phyloP scores from a whole-genome alignment of 2,888 invertebrate species.

The Norana najaformis region DNA sequence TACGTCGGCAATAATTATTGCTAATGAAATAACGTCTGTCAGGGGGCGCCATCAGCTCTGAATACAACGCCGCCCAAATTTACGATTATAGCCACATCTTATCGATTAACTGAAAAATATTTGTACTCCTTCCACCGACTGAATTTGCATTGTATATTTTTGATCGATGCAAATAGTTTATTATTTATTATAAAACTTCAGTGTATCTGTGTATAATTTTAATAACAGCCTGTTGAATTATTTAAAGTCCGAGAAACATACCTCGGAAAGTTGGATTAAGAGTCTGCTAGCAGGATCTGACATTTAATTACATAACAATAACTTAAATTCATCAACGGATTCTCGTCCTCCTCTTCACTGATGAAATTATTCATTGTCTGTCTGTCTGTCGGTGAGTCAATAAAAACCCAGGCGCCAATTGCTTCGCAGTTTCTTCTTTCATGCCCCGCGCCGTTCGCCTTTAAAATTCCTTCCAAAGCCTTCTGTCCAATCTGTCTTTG shows the following conservation, averaged over 20 bases:
- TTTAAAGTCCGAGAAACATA: background rate
- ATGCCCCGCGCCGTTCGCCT: background rate
- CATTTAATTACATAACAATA: conserved; percentile 7
- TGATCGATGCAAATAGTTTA: too few relatives aligned
- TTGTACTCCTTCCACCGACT: too few relatives aligned
- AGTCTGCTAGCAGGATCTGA: background rate
- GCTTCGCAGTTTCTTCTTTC: background rate
- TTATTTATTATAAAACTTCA: background rate
- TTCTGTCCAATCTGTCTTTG: background rate
- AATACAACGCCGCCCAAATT: too few relatives aligned
- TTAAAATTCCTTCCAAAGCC: background rate
- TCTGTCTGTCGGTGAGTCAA: background rate
- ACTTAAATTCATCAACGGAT: background rate
- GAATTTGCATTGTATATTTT: too few relatives aligned
- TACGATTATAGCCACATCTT: background rate
- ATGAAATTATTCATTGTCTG: background rate
- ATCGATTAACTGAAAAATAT: background rate
- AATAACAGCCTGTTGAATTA: background rate
- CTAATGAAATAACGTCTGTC: background rate
- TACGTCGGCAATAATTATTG: background rate
- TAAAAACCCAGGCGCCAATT: background rate
- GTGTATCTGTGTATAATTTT: too few relatives aligned
- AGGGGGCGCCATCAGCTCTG: background rate
- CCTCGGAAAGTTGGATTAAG: background rate
- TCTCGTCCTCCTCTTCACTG: background rate